Conservation (phyloP, 1,140 invertebrate species). For the Mesaphorura yosii region DNA sequence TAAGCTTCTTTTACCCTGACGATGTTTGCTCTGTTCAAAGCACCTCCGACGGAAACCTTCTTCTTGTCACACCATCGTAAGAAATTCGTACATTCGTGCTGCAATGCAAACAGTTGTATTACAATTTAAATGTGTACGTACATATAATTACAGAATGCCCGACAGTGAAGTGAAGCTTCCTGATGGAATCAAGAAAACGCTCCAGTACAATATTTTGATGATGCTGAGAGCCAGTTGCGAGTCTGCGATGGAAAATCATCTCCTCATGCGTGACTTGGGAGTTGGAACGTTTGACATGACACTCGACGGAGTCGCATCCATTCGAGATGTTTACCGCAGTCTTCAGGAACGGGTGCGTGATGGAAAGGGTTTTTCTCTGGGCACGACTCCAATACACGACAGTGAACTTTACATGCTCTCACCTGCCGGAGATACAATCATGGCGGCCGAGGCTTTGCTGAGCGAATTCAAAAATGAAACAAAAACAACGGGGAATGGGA, state of each 20-base stretch:
- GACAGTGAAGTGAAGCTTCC: constrained; percentile 22
- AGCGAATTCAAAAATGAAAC: constrained; percentile 3
- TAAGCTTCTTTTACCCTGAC: constrained; percentile 26
- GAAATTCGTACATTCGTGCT: constrained; percentile 5
- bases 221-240: constrained; percentile 22
- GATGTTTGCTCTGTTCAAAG: constrained; percentile 17
- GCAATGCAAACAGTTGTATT: no score
- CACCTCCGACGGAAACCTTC: constrained; percentile 9
- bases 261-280: constrained; percentile 20
- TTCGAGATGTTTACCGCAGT: constrained; percentile 18
- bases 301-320: constrained; percentile 8
- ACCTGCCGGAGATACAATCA: constrained; percentile 8
- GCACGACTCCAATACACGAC: neutral
- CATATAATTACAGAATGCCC: constrained; percentile 15
- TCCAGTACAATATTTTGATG: constrained; percentile 16
- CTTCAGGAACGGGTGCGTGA: constrained; percentile 11
- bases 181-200: constrained; percentile 11
- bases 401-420: constrained; percentile 7
- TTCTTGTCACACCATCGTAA: constrained; percentile 23
- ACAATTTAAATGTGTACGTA: neutral
- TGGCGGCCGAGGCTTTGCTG: constrained; percentile 9
- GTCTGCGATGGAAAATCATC: constrained; percentile 21
- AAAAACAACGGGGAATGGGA: neutral
- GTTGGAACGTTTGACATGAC: constrained; percentile 23
- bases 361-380: constrained; percentile 13